phyloP scores from a whole-genome alignment of 2,113 vertebrate species.

The Apeltes quadracus region DNA sequence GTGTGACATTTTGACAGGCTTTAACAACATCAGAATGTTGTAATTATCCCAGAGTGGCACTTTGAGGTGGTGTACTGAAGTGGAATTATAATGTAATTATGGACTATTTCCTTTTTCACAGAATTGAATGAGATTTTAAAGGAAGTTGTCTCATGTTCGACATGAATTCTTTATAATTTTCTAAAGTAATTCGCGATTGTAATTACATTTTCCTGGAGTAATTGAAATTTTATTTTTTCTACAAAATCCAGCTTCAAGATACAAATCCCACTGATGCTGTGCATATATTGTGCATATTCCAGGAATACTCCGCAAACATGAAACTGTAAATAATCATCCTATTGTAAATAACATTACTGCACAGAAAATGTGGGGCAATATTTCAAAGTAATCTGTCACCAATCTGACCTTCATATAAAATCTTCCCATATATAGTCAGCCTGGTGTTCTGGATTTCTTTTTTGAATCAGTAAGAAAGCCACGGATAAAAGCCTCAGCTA shows the following conservation, averaged over 20 bases:
- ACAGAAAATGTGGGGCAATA: neutral
- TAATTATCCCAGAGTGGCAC: too few relatives aligned
- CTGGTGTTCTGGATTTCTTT: neutral
- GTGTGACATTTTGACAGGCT: too few relatives aligned
- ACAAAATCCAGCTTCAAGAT: neutral
- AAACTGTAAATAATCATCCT: neutral
- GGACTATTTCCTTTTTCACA: too few relatives aligned
- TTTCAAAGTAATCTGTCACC: neutral
- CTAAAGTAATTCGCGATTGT: too few relatives aligned
- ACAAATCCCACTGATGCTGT: neutral
- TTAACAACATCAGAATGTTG: too few relatives aligned
- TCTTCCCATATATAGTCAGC: neutral
- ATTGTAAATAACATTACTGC: neutral
- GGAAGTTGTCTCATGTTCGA: too few relatives aligned
- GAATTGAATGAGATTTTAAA: too few relatives aligned
- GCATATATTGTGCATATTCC: neutral
- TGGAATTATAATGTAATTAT: too few relatives aligned
- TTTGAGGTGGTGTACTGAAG: too few relatives aligned
- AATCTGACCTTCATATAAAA: neutral
- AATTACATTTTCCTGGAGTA: too few relatives aligned
- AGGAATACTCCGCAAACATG: neutral
- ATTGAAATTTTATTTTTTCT: too few relatives aligned
- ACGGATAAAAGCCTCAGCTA: neutral
- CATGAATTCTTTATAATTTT: too few relatives aligned
- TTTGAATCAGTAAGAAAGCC: constrained; percentile 10